Evolutionary conservation across 2,113 vertebrate genomes (phyloP).

Genomic region (Eudyptes chrysolophus): DNA sequence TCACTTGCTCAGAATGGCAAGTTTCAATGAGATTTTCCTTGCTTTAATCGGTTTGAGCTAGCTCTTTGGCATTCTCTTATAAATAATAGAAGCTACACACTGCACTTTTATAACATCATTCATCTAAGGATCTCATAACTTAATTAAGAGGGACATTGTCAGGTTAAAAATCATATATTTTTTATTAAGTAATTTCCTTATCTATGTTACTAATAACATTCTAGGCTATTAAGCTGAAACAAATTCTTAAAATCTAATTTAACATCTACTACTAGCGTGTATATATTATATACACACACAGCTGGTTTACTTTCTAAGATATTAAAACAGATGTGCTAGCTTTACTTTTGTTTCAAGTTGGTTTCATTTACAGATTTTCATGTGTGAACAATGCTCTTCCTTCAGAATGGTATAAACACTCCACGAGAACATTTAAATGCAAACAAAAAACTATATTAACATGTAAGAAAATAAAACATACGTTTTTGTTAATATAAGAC

Average conservation of each 20-base stretch:
- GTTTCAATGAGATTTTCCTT: conserved; percentile 56
- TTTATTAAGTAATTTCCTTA: conserved; percentile 75
- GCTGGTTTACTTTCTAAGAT: conserved; percentile 56
- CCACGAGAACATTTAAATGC: background rate
- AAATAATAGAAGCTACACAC: conserved; percentile 69
- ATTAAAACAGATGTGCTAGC: conserved; percentile 54
- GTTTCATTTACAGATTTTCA: conserved; percentile 45
- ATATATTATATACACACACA: conserved; percentile 57
- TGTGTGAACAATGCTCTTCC: conserved; percentile 19
- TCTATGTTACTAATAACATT: conserved; percentile 70
- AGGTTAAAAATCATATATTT: conserved; percentile 71
- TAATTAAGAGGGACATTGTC: conserved; percentile 71
- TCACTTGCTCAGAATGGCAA: conserved; percentile 8
- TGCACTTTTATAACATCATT: conserved; percentile 68
- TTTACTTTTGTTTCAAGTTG: conserved; percentile 52
- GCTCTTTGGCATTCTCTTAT: conserved; percentile 65
- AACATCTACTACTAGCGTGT: conserved; percentile 43
- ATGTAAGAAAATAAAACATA: conserved; percentile 35
- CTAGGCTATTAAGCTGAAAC: conserved; percentile 66
- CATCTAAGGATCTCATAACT: conserved; percentile 69
- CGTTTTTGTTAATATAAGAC: conserved; percentile 19
- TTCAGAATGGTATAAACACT: conserved; percentile 24
- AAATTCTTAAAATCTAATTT: conserved; percentile 69
- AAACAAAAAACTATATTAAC: conserved; percentile 34
- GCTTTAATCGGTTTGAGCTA: conserved; percentile 63